Evolutionary conservation across 2,888 invertebrate genomes (phyloP).

Genomic region (Calliopum simillimum): DNA sequence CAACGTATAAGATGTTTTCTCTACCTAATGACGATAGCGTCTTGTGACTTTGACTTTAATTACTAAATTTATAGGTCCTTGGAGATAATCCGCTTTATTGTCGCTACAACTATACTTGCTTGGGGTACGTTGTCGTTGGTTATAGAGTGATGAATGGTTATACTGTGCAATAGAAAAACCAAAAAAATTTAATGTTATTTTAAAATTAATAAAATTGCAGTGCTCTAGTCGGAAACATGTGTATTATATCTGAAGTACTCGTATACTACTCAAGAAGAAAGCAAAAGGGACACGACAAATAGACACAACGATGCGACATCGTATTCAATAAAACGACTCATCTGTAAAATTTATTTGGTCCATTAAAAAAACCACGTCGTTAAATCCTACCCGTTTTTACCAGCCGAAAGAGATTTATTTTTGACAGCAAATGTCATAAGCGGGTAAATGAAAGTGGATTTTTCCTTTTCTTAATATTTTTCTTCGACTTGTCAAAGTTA

Average conservation of each 20-base stretch:
- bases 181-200: slow-evolving; percentile 20
- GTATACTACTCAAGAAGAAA: too few relatives aligned
- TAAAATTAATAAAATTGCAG: neutral
- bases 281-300: too few relatives aligned
- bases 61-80: slow-evolving; percentile 68
- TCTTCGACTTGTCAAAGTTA: too few relatives aligned
- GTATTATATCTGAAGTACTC: too few relatives aligned
- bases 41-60: slow-evolving; percentile 67
- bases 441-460: slow-evolving; percentile 5
- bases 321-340: too few relatives aligned
- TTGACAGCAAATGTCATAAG: too few relatives aligned
- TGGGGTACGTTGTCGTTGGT: neutral
- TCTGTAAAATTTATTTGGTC: too few relatives aligned
- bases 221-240: neutral
- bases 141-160: slow-evolving; percentile 38
- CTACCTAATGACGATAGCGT: slow-evolving; percentile 49
- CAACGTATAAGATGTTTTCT: slow-evolving; percentile 9
- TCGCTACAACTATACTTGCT: slow-evolving; percentile 1
- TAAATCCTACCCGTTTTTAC: too few relatives aligned
- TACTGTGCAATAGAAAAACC: slow-evolving; percentile 28
- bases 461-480: neutral
- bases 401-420: slow-evolving; percentile 9
- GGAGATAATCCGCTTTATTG: slow-evolving; percentile 63
- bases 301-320: too few relatives aligned
- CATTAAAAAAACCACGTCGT: too few relatives aligned